phyloP scores from a whole-genome alignment of 2,888 invertebrate species.

The Andrena trimmerana region DNA sequence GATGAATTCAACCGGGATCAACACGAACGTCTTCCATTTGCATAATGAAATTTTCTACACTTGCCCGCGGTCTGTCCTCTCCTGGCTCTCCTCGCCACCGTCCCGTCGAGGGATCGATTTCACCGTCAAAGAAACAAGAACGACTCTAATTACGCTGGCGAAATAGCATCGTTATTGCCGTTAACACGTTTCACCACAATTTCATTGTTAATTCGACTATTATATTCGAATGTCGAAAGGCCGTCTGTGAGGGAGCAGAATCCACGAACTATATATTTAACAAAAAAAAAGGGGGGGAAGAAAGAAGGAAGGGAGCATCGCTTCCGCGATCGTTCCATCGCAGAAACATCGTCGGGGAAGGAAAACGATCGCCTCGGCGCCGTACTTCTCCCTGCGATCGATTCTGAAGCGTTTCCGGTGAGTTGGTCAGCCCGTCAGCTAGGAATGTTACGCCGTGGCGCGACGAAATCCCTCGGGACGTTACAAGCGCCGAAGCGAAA shows the following conservation, averaged over 20 bases:
- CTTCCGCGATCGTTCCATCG: no score
- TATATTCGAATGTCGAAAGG: no score
- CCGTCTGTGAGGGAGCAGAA: no score
- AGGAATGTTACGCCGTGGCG: constrained; percentile 53
- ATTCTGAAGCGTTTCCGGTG: constrained; percentile 78
- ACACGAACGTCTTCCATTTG: constrained; percentile 36
- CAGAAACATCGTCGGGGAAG: neutral
- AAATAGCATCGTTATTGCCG: no score
- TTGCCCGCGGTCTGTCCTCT: neutral
- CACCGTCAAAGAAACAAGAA: neutral
- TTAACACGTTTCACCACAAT: no score
- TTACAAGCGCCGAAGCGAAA: constrained; percentile 80
- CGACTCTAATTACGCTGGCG: neutral
- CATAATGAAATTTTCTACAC: constrained; percentile 38
- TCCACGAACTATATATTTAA: no score
- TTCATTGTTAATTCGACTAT: no score
- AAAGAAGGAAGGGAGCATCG: no score
- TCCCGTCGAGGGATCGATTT: neutral
- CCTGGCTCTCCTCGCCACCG: neutral
- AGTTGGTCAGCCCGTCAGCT: constrained; percentile 76
- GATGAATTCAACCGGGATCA: constrained; percentile 31
- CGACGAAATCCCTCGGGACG: constrained; percentile 76
- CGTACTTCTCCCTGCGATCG: constrained; percentile 19
- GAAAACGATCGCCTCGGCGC: neutral
- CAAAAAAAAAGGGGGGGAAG: no score